Percentiles rank a stretch among this genome's conserved stretches.
Evolutionary conservation across 1,140 invertebrate species (phyloP).

Genomic region (Phymastichus coffea): DNA sequence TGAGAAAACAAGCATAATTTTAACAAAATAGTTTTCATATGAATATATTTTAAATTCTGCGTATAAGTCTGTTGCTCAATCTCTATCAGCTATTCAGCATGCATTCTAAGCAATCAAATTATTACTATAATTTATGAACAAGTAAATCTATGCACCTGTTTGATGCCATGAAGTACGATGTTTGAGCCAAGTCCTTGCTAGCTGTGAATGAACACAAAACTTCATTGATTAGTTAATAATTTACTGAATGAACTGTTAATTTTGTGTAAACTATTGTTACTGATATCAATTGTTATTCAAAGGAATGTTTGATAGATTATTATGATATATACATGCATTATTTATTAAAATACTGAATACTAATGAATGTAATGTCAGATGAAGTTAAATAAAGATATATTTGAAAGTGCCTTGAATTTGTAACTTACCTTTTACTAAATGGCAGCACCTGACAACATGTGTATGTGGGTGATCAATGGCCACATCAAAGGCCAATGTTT

Average conservation of each 20-base stretch:
- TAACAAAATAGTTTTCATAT: too few species aligned
- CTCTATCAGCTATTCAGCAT: too few species aligned
- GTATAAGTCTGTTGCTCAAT: too few species aligned
- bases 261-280: too few species aligned
- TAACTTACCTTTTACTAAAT: conserved; percentile 83
- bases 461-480: conserved; percentile 97
- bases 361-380: background rate
- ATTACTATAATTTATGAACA: conserved; percentile 37
- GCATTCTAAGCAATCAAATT: too few species aligned
- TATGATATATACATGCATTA: too few species aligned
- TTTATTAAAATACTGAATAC: background rate
- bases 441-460: conserved; percentile 91
- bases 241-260: too few species aligned
- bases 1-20: too few species aligned
- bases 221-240: too few species aligned
- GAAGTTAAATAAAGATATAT: background rate
- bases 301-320: conserved; percentile 1
- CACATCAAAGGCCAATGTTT: conserved; percentile 95
- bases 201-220: conserved; percentile 62
- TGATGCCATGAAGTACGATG: conserved; percentile 96
- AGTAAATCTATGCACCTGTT: conserved; percentile 71
- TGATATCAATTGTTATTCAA: too few species aligned
- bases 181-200: conserved; percentile 93
- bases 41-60: too few species aligned
- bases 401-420: background rate